Evolutionary conservation across 2,888 invertebrate species (phyloP).

Genomic region (Yponomeuta plumbellus): DNA sequence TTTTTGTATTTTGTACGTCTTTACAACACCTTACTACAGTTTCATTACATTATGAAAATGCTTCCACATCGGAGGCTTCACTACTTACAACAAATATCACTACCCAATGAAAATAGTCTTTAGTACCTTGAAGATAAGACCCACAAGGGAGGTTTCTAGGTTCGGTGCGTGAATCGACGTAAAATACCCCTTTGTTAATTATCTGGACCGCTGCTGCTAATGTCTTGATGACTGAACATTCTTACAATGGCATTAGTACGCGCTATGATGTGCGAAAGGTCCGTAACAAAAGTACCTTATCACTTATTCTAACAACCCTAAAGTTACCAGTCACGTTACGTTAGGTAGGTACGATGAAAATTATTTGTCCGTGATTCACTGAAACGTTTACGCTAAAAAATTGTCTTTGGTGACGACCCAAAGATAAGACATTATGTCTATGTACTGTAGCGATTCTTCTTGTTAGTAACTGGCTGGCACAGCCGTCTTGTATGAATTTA

Average conservation of each 20-base stretch:
- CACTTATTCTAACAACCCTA: neutral
- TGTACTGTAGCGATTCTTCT: no score
- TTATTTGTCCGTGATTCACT: no score
- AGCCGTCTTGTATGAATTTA: no score
- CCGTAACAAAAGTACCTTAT: constrained; percentile 1
- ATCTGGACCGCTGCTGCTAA: neutral
- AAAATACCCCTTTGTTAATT: neutral
- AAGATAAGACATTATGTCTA: no score
- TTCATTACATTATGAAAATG: neutral
- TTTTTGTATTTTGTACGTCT: no score
- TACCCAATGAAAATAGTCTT: neutral
- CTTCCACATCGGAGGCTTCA: neutral
- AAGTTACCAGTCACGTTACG: neutral
- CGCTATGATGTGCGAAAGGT: neutral
- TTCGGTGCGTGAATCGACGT: neutral
- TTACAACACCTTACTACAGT: no score
- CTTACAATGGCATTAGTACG: neutral
- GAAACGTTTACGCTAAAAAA: no score
- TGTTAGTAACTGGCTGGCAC: no score
- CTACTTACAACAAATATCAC: neutral
- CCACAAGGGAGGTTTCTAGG: neutral
- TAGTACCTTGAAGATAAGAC: neutral
- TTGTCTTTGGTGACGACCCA: no score
- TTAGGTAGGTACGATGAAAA: no score
- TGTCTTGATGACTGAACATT: constrained; percentile 3